Percentiles rank a stretch among this genome's conserved stretches.
phyloP scores from a whole-genome alignment of 2,888 invertebrate species.

The Operophtera brumata region DNA sequence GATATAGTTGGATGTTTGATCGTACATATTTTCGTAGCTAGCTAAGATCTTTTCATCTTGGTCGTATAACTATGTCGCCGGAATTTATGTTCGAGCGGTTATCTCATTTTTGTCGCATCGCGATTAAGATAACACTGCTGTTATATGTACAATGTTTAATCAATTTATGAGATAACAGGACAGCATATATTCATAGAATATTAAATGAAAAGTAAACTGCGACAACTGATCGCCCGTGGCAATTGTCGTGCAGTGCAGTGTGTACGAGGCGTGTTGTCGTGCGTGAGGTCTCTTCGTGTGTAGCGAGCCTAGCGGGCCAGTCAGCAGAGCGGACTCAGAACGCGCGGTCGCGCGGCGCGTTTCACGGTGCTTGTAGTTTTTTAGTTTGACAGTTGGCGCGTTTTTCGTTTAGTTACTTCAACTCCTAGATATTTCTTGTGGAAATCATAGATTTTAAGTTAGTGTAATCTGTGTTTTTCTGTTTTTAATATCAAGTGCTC shows the following conservation, averaged over 20 bases:
- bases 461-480: conserved; percentile 79
- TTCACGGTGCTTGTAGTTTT: conserved; percentile 77
- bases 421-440: conserved; percentile 62
- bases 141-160: conserved; percentile 65
- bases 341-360: conserved; percentile 75
- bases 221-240: conserved; percentile 52
- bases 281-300: conserved; percentile 45
- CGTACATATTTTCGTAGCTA: conserved; percentile 64
- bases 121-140: conserved; percentile 67
- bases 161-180: conserved; percentile 67
- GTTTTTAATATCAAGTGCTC: conserved; percentile 64
- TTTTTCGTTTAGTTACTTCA: conserved; percentile 67
- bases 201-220: conserved; percentile 70
- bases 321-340: conserved; percentile 76
- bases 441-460: conserved; percentile 78
- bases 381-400: conserved; percentile 81
- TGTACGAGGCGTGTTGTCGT: conserved; percentile 35
- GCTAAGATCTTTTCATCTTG: conserved; percentile 63
- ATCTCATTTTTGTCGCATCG: conserved; percentile 76
- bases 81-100: conserved; percentile 61
- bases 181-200: conserved; percentile 62
- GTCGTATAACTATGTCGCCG: conserved; percentile 59
- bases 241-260: conserved; percentile 51
- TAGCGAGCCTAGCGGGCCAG: conserved; percentile 45
- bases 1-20: conserved; percentile 67